These are phyloP conservation scores for Oncorhynchus tshawytscha DNA, from an alignment of 2,113 vertebrate genomes.

Conservation along the genomic window DNA sequence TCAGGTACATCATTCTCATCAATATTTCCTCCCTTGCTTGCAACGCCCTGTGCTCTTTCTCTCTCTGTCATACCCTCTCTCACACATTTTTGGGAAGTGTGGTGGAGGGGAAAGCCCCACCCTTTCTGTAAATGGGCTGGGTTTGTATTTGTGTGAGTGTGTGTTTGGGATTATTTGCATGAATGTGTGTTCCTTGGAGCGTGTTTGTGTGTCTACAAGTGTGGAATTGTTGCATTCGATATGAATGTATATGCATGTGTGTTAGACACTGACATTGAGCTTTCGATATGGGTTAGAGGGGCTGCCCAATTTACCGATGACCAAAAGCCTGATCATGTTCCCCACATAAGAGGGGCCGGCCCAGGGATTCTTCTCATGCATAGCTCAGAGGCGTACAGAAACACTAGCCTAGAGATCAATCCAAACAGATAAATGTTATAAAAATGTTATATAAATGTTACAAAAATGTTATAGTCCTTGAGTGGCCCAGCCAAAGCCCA, in stretches of 20 bases:
- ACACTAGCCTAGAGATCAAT: background rate
- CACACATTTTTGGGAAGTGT: conserved; percentile 24
- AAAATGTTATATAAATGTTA: too few relatives aligned
- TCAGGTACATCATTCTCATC: conserved; percentile 14
- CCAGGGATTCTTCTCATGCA: too few relatives aligned
- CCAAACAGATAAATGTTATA: background rate
- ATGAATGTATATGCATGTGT: background rate
- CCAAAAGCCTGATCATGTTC: too few relatives aligned
- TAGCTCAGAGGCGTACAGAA: too few relatives aligned
- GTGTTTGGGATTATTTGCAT: background rate
- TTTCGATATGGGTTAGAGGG: background rate
- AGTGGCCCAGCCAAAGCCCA: too few relatives aligned
- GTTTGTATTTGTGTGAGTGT: conserved; percentile 9
- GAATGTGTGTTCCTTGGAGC: background rate
- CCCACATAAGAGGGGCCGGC: too few relatives aligned
- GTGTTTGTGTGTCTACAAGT: background rate
- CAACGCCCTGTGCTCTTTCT: conserved; percentile 7
- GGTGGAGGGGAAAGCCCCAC: conserved; percentile 41
- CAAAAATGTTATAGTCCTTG: too few relatives aligned
- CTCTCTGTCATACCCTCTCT: background rate
- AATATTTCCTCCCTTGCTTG: conserved; percentile 11
- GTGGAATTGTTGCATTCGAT: too few relatives aligned
- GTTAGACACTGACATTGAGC: background rate
- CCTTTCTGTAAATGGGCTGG: conserved; percentile 31
- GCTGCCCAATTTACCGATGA: background rate